phyloP scores from a whole-genome alignment of 2,113 vertebrate species.

The Halcyon malimbica region DNA sequence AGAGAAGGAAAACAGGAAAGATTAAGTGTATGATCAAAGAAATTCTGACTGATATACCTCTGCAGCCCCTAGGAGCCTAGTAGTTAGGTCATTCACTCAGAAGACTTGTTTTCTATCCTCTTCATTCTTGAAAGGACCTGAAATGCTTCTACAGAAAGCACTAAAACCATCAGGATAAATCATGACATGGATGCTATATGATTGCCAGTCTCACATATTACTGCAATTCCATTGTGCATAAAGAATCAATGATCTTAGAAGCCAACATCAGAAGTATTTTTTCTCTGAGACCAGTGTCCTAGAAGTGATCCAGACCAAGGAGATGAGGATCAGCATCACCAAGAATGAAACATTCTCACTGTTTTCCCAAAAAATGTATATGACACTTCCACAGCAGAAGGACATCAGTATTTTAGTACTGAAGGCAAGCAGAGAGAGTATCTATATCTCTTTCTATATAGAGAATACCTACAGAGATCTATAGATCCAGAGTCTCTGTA shows the following conservation, averaged over 20 bases:
- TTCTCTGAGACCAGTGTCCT: neutral
- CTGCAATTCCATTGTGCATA: neutral
- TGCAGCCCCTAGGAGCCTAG: neutral
- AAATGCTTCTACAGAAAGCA: neutral
- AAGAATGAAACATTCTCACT: neutral
- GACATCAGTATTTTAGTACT: neutral
- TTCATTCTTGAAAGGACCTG: neutral
- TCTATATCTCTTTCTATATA: neutral
- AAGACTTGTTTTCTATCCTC: neutral
- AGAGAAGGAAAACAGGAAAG: neutral
- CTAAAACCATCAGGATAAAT: neutral
- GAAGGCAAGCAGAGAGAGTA: neutral
- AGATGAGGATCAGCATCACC: neutral
- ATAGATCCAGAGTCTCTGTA: neutral
- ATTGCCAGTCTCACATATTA: neutral
- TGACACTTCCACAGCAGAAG: neutral
- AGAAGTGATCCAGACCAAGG: neutral
- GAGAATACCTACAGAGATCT: neutral
- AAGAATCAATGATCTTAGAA: neutral
- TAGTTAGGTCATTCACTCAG: neutral
- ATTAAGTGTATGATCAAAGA: neutral
- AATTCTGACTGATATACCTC: accelerated
- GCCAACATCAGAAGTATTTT: neutral
- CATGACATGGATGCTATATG: neutral
- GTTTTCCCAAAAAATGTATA: neutral